Conservation (phyloP, 2,888 invertebrate genomes). For the Eilema griseolum region DNA sequence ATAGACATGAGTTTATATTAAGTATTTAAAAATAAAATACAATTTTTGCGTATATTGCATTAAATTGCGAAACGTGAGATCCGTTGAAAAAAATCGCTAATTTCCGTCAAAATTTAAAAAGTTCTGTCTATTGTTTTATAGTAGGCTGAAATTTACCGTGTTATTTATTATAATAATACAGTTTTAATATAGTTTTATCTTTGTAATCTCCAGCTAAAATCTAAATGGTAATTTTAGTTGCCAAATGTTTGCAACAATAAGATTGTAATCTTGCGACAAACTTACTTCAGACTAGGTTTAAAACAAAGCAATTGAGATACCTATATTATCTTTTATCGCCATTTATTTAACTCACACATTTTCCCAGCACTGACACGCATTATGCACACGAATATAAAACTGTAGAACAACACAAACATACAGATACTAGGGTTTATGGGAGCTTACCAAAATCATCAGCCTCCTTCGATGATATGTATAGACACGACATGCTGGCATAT, state of each 20-base stretch:
- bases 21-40: no score
- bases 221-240: not conserved
- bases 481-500: no score
- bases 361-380: not conserved
- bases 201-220: not conserved
- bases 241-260: not conserved
- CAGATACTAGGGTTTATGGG: no score
- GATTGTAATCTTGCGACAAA: not conserved
- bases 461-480: no score
- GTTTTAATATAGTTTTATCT: not conserved
- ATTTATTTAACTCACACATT: not conserved
- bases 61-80: not conserved
- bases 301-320: slow-evolving; percentile 3
- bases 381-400: not conserved
- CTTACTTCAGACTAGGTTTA: not conserved
- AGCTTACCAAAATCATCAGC: no score
- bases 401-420: not conserved
- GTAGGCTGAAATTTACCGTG: not conserved
- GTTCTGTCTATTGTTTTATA: not conserved
- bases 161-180: not conserved
- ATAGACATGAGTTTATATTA: no score
- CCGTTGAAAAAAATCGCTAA: not conserved
- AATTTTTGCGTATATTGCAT: not conserved
- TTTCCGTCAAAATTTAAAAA: not conserved
- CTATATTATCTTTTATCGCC: slow-evolving; percentile 1